Percentiles rank a stretch among this genome's conserved stretches.
phyloP scores from a whole-genome alignment of 30 jellyfish, hydroid and myxozoan genomes.

The Aurelia aurita region DNA sequence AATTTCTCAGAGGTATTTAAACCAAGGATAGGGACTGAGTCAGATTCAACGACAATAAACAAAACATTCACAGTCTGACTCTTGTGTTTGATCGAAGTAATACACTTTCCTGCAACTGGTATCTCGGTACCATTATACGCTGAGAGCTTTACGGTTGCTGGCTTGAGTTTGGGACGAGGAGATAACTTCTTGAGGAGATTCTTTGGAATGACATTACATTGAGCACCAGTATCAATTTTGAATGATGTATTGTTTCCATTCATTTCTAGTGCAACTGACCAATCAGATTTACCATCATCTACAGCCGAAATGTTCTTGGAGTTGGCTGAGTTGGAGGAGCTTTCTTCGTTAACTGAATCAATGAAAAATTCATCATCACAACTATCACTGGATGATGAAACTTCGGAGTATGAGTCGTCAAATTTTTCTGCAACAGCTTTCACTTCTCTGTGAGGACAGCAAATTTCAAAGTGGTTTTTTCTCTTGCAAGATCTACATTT shows the following conservation, averaged over 20 bases:
- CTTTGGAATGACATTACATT: constrained; percentile 27
- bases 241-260: constrained; percentile 17
- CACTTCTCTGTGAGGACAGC: constrained; percentile 36
- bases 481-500: constrained; percentile 26
- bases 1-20: constrained; percentile 36
- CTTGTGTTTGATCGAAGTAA: constrained; percentile 32
- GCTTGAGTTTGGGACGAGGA: constrained; percentile 54
- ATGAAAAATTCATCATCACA: constrained; percentile 12
- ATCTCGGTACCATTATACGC: constrained; percentile 24
- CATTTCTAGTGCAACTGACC: constrained; percentile 24
- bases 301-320: constrained; percentile 29
- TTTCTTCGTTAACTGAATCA: constrained; percentile 13
- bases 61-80: constrained; percentile 11
- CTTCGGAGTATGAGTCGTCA: background rate
- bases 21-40: constrained; percentile 69
- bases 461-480: constrained; percentile 22
- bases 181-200: constrained; percentile 29
- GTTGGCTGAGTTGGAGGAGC: constrained; percentile 30
- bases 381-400: constrained; percentile 30
- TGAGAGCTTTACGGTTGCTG: constrained; percentile 45
- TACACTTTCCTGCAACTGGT: constrained; percentile 62
- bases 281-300: constrained; percentile 10
- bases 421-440: constrained; percentile 16
- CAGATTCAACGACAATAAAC: constrained; percentile 47
- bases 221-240: constrained; percentile 72